Conservation (phyloP, 2,888 invertebrate species). For the Eustalomyia histrio region DNA sequence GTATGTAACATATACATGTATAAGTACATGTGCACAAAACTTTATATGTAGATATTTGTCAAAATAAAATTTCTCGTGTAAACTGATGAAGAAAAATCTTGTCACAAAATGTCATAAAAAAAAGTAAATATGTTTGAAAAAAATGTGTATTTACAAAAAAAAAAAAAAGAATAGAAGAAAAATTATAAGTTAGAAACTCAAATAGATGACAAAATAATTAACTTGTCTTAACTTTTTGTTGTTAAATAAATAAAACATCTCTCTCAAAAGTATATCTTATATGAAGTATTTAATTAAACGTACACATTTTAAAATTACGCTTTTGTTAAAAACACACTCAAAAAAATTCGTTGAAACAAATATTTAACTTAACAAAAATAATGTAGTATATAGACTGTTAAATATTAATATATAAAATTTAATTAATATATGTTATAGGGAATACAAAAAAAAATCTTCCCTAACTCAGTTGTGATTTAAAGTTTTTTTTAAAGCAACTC, state of each 20-base stretch:
- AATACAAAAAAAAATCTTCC: too few relatives aligned
- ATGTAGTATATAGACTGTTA: too few relatives aligned
- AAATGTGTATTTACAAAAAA: not conserved
- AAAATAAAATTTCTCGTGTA: not conserved
- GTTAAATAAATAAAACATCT: not conserved
- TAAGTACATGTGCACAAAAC: not conserved
- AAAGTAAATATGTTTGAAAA: not conserved
- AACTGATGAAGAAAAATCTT: not conserved
- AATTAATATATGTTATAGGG: too few relatives aligned
- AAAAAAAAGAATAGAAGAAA: not conserved
- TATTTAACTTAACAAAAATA: too few relatives aligned
- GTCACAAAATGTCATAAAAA: not conserved
- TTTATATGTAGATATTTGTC: too few relatives aligned
- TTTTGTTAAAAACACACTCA: too few relatives aligned
- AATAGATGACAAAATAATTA: slow-evolving; percentile 7
- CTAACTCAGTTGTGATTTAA: too few relatives aligned
- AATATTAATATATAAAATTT: too few relatives aligned
- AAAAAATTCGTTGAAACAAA: too few relatives aligned
- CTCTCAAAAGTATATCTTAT: not conserved
- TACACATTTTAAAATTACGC: too few relatives aligned
- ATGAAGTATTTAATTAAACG: not conserved
- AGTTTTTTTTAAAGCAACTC: too few relatives aligned
- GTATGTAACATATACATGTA: too few relatives aligned
- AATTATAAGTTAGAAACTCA: not conserved
- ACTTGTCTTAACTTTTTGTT: not conserved